phyloP scores from a whole-genome alignment of 1,140 invertebrate genomes.

The Eurosta solidaginis region DNA sequence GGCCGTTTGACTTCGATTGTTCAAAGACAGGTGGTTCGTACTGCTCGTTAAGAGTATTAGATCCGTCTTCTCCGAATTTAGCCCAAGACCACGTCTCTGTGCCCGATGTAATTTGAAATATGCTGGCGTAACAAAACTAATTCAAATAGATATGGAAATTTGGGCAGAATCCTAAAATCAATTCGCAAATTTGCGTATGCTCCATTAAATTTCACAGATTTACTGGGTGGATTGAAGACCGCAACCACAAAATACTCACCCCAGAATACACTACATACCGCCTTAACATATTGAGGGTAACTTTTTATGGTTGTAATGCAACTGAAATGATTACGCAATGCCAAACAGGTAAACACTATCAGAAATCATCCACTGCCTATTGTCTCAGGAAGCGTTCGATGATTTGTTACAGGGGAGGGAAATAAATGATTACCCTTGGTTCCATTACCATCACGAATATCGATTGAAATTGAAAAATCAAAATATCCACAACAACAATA shows the following conservation, averaged over 20 bases:
- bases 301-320: background rate
- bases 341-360: background rate
- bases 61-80: too few species aligned
- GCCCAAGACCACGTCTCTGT: too few species aligned
- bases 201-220: conserved; percentile 4
- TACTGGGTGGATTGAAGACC: background rate
- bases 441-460: background rate
- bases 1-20: too few species aligned
- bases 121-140: background rate
- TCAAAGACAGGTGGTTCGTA: too few species aligned
- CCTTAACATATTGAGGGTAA: too few species aligned
- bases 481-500: background rate
- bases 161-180: background rate
- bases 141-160: conserved; percentile 6
- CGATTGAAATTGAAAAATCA: conserved; percentile 9
- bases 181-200: conserved; percentile 12
- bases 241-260: background rate
- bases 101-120: background rate
- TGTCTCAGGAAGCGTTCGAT: background rate
- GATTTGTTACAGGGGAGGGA: background rate
- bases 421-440: background rate
- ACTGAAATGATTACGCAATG: background rate
- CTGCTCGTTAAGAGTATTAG: too few species aligned
- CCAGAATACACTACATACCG: background rate
- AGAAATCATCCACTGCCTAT: background rate